Base-by-base conservation (phyloP, 2,113 vertebrate genomes). In the Meleagris gallopavo region DNA sequence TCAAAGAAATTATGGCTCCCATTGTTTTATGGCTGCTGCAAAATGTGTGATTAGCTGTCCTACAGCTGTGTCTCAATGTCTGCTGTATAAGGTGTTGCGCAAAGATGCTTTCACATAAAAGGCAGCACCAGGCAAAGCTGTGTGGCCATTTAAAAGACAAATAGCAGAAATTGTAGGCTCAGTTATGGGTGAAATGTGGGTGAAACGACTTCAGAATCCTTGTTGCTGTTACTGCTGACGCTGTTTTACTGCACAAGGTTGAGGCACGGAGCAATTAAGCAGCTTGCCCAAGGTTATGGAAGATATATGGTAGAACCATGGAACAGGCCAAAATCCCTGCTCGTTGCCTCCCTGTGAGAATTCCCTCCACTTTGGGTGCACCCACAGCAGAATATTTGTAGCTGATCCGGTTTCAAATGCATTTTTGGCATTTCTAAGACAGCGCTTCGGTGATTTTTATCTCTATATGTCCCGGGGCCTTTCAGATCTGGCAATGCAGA, bases 1-100 rank as follows among this genome's bases (percentile, higher is more conserved):
- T 96, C 96, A 92, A 85, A 91, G 95, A 93, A 95, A 95, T 95
- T 90, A 94, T 8, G 50, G 78, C 71, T 95, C 95, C 89, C 3
- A 5, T 92, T 83, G 87, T 76, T 96, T 95, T 95, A 95, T 86
- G 74, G 69, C 86, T 69, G 73, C 82, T 78, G 84, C 61, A 83
- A 85, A 82, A 58, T 18, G 55, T 66, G 2, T 71, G 78, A 58
- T 81, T 90, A 60, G 71, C 62, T 83, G 80, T 86, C 77, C 58
- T 86, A 32, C 80, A 72, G 76, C 77, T 62, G 43, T 22, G 70
- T 29, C 5, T 6, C 66, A 1, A 54, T 11, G 52, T 57, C 64
- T 50, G 73, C 90, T 83, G 69, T 73, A n/a, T 83, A 16, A 80
- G 70, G 46, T 40, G 61, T 77, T 86, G 14, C 0, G 50, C 52